Evolutionary conservation across 2,797 vertebrate species (phyloP), one percentile per base, ranked within the genome.

Genomic region (Microhierax caerulescens): DNA sequence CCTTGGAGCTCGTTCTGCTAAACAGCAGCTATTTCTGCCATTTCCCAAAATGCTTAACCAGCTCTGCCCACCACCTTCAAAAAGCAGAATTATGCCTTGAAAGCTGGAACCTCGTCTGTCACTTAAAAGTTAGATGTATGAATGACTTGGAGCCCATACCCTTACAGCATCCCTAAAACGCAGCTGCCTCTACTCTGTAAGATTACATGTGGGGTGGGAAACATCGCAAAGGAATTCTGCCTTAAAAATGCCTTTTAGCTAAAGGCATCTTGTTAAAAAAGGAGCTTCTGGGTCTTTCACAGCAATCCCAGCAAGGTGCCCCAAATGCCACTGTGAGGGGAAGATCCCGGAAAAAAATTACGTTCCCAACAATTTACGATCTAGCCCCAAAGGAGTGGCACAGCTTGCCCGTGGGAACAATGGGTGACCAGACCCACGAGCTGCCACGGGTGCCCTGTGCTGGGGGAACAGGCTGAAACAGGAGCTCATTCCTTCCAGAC

Each of bases 1-100:
- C 93, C 78, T 51, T 11, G 69, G 87, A 93, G 86, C 84, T 75
- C 69, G 67, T 80, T 57, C 32, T 86, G 91, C 85, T 86, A n/a
- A 92, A 72, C 50, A 85, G 95, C 88, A 93, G 79, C 88, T 95
- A 80, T 96, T 96, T 93, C 95, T 95, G 85, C 89, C 34, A 27
- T 54, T 79, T 61, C 83, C 95, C 87, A 83, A 86, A 94, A 88
- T 37, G 53, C 63, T 94, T 68, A 74, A 76, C 50, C 83, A 87
- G 82, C 54, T 85, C 92, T 88, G 72, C 83, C 68, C 39, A 93
- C 78, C 16, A 21, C 80, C 90, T 92, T 76, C 77, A 93, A 72
- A 93, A 84, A 69, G 74, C 72, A 74, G 53, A 91, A 83, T 57
- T 45, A 43, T 51, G 36, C 84, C 78, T 94, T 85, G 79, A 91